Evolutionary conservation across 2,888 invertebrate species (phyloP), one percentile per base, ranked within the genome.

Genomic region (Sipha maydis): DNA sequence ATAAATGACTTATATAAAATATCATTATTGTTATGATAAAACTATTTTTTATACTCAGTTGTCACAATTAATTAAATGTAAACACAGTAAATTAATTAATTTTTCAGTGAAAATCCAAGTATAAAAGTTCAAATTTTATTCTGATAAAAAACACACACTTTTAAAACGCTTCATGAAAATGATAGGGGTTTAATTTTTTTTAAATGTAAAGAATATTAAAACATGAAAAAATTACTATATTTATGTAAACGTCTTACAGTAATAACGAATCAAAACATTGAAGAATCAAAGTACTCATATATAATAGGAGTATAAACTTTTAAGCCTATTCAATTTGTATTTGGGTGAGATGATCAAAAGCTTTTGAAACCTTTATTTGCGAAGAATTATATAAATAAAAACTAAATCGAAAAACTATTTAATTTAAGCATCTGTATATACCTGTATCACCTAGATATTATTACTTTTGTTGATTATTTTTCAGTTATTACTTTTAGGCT

Each of bases 391-490:
- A 48, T 77, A 41, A 76, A 76, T 76, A 76, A 76, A 76, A 77
- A 77, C 48, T 8, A n/a, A 77, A 77, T 77, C n/a, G n/a, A n/a
- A 76, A 71, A 77, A 77, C n/a, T 48, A 28, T 77, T 77, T 41
- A 48, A 77, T 77, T 48, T 28, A 41, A 77, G n/a, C 17, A 48
- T 21, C 19, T 61, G 21, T 28, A 28, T 28, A 69, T 69, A 28
- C 8, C 5, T 28, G 11, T 69, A n/a, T n/a, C n/a, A n/a, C n/a
- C n/a, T n/a, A n/a, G n/a, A n/a, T n/a, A n/a, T n/a, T n/a, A n/a
- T n/a, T n/a, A n/a, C n/a, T n/a, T n/a, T n/a, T n/a, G n/a, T 69
- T n/a, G 69, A n/a, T 28, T 9, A 69, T 7, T 28, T 69, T n/a
- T 69, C 8, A 69, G n/a, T 28, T 7, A n/a, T 11, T 69, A 69